phyloP scores from a whole-genome alignment of 30 jellyfish, hydroid and myxozoan species.

The Hydractinia echinata region DNA sequence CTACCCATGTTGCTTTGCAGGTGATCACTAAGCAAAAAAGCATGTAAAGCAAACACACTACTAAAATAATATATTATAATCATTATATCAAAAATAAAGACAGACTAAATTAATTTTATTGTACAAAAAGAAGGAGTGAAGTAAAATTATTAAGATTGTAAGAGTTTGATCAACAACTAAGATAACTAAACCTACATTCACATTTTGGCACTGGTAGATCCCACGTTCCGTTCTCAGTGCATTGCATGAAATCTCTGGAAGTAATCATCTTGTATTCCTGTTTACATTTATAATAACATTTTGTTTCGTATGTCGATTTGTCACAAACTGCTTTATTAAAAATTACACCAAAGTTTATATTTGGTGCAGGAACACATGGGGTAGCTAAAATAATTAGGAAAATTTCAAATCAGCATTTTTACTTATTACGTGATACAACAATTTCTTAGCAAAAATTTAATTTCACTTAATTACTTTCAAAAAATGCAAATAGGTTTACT shows the following conservation, averaged over 20 bases:
- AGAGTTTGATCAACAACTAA: neutral
- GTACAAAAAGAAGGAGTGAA: neutral
- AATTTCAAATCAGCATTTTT: too few species aligned
- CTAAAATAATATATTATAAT: neutral
- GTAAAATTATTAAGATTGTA: neutral
- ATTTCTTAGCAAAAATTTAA: too few species aligned
- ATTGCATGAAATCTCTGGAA: slow-evolving; percentile 16
- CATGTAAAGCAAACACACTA: too few species aligned
- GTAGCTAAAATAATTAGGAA: slow-evolving; percentile 26
- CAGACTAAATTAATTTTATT: neutral
- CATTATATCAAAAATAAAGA: neutral
- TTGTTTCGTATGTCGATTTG: slow-evolving; percentile 59
- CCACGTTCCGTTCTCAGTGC: slow-evolving; percentile 41
- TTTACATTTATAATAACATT: slow-evolving; percentile 65
- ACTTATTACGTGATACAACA: too few species aligned
- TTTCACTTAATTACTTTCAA: too few species aligned
- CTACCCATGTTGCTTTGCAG: slow-evolving; percentile 24
- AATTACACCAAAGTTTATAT: slow-evolving; percentile 40
- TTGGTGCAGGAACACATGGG: slow-evolving; percentile 47
- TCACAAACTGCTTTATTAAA: slow-evolving; percentile 47
- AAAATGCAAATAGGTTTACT: too few species aligned
- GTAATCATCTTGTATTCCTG: slow-evolving; percentile 48
- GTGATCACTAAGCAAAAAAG: neutral
- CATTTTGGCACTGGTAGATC: slow-evolving; percentile 58
- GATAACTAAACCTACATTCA: slow-evolving; percentile 45